phyloP scores from a whole-genome alignment of 2,888 invertebrate species.

The Meganola albula region DNA sequence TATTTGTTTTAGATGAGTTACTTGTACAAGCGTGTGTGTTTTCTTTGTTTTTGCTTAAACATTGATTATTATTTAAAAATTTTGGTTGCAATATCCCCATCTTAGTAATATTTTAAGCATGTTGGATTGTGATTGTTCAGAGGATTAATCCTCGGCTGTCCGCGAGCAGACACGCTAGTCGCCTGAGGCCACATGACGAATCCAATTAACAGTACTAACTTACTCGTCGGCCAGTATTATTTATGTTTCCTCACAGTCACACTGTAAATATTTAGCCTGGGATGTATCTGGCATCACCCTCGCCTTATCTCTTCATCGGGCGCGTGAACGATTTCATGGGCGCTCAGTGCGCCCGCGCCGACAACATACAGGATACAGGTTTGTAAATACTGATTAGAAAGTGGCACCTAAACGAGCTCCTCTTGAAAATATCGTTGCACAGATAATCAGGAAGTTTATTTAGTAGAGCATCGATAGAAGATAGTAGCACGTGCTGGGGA shows the following conservation, averaged over 20 bases:
- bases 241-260: conserved; percentile 68
- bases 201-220: conserved; percentile 69
- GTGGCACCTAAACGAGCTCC: conserved; percentile 45
- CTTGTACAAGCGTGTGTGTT: too few species aligned
- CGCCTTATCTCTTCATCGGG: conserved; percentile 62
- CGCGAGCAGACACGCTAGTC: conserved; percentile 20
- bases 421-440: conserved; percentile 48
- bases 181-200: conserved; percentile 58
- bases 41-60: conserved; percentile 15
- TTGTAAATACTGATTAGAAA: conserved; percentile 60
- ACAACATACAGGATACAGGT: conserved; percentile 53
- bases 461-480: conserved; percentile 39
- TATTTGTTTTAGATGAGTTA: too few species aligned
- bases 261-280: conserved; percentile 71
- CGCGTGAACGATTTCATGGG: conserved; percentile 50
- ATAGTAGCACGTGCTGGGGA: conserved; percentile 43
- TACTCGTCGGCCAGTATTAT: conserved; percentile 62
- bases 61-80: too few species aligned
- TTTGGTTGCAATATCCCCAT: too few species aligned
- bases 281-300: conserved; percentile 65
- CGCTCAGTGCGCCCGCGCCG: conserved; percentile 35
- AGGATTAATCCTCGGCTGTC: conserved; percentile 26
- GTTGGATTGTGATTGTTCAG: conserved; percentile 14
- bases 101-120: background rate
- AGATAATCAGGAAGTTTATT: conserved; percentile 49